Evolutionary conservation across 2,113 vertebrate species (phyloP), one percentile per base, ranked within the genome.

Genomic region (Lophius piscatorius): DNA sequence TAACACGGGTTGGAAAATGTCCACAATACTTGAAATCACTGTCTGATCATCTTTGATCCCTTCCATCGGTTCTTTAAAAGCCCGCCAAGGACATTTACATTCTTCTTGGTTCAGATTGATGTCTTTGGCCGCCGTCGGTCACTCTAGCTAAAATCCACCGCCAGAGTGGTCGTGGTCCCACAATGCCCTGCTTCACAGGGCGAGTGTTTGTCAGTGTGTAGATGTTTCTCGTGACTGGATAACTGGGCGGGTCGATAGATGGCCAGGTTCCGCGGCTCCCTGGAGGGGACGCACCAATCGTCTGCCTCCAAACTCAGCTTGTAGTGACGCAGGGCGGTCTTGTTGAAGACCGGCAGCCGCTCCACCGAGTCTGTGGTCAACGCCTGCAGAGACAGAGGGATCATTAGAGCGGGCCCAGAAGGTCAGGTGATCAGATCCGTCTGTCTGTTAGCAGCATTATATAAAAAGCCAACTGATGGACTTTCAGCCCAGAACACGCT

Each of bases 231-330:
- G 21, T 42, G 23, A 17, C 22, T 6, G 3, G 36, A 57, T 81
- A 76, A 87, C 81, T 92, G 90, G 61, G 73, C 74, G 17, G 62
- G 60, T 0, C 91, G 89, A 84, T 92, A 90, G 0, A 89, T 83
- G 12, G 93, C 92, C 1, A 94, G 88, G 84, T 95, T 91, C 65
- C 93, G 90, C 4, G 94, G 94, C 58, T 95, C 93, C 0, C 91
- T 95, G 56, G 94, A 94, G 65, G 94, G 94, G 11, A 95, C 80
- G 0, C 93, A 92, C 94, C 94, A 96, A 72, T 96, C 94, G 0
- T 94, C 94, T 0, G 90, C 94, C 73, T 95, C 94, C 79, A 94
- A 91, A 73, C 76, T 94, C 58, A 92, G 74, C 76, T 94, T 94
- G 80, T 96, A 96, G 85, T 95, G 92, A 28, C 93, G 90, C 89